Base-by-base conservation (phyloP, 2,888 invertebrate genomes). In the Mellilla xanthometata region DNA sequence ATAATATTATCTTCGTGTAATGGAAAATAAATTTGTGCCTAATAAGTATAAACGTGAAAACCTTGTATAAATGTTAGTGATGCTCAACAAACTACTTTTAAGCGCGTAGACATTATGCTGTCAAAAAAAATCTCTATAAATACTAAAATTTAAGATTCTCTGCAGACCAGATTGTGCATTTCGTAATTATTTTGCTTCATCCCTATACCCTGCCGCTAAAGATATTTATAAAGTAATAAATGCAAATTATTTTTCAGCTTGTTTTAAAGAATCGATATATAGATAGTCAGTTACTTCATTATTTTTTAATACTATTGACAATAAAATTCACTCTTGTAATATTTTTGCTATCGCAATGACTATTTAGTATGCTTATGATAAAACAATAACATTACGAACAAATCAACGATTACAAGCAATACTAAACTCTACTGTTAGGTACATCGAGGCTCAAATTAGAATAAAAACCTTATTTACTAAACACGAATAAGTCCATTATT, bases 21-120 rank as follows among this genome's bases (percentile, higher is more conserved):
- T 60, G 49, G 54, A 54, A 64, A 70, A 74, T 72, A 81, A 84
- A 84, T 74, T 82, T 84, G 89, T 89, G 89, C 89, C 89, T 89
- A 86, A 82, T 79, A 76, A 72, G 47, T 74, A 61, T 76, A 73
- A 72, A 76, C 71, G 76, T 70, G 57, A 70, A 80, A 66, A 74
- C 75, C 65, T 68, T 72, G 58, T 65, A 59, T 76, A 69, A 72
- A 68, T 77, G 78, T 83, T 87, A 87, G 84, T 80, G 72, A 85
- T 84, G 88, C 88, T 89, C 88, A 88, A 88, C 42, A 31, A 67
- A 68, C 70, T 76, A 76, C 74, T 69, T 76, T 70, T 88, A 88
- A 88, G 86, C 81, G 72, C 72, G 80, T 88, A 87, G 85, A 79
- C 67, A 83, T 86, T 82, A 79, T 72, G 82, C 84, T 80, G 81